Percentiles rank a stretch among this genome's conserved stretches.
phyloP scores from a whole-genome alignment of 2,113 vertebrate species.

The Ovibos moschatus region DNA sequence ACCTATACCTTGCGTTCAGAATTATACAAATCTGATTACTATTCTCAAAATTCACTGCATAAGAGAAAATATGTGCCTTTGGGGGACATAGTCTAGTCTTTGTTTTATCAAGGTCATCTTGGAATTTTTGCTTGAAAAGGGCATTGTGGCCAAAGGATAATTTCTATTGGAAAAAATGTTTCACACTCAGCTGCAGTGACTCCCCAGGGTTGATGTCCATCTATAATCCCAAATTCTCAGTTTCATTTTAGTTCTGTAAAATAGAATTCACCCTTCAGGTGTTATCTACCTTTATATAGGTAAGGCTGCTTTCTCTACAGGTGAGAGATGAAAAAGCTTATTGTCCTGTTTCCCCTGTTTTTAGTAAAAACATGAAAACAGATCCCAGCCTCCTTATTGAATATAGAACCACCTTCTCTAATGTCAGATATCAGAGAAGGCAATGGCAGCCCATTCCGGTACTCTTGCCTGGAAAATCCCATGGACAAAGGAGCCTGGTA shows the following conservation, averaged over 20 bases:
- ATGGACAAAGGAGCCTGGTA: too few relatives aligned
- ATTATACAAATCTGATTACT: background rate
- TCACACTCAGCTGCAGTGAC: background rate
- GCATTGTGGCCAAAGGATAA: background rate
- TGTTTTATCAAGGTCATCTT: constrained; percentile 10
- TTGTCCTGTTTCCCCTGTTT: background rate
- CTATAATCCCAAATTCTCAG: background rate
- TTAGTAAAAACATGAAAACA: background rate
- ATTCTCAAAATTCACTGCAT: background rate
- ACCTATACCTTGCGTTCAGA: constrained; percentile 18
- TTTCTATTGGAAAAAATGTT: constrained; percentile 41
- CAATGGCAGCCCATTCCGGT: too few relatives aligned
- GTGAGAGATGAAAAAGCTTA: background rate
- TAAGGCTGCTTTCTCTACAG: background rate
- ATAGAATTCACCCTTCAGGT: background rate
- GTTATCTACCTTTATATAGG: background rate
- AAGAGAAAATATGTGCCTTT: background rate
- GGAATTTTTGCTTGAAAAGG: constrained; percentile 24
- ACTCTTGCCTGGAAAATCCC: too few relatives aligned
- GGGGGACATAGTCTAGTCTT: background rate
- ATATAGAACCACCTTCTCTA: background rate
- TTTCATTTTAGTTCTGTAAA: constrained; percentile 13
- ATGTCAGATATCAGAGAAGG: background rate
- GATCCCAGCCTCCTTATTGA: background rate
- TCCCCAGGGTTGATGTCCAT: background rate